These are phyloP conservation scores for Megathymus violae DNA, from an alignment of 1,140 invertebrate species.

Conservation along the genomic window DNA sequence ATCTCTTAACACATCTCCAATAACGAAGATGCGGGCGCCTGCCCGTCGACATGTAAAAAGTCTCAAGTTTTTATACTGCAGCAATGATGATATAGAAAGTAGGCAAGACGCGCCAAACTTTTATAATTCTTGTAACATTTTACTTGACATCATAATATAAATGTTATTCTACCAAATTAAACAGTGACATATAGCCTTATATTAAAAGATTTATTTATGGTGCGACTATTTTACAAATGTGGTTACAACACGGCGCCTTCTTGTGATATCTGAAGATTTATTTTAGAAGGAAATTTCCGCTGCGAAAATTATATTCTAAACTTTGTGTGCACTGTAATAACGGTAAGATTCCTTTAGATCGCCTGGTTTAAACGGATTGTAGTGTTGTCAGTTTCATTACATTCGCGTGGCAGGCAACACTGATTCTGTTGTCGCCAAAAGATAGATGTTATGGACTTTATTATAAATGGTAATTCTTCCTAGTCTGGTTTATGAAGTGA, in stretches of 20 bases:
- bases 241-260: constrained; percentile 45
- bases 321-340: constrained; percentile 36
- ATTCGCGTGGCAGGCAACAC: constrained; percentile 60
- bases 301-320: constrained; percentile 10
- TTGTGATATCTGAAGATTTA: constrained; percentile 56
- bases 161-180: constrained; percentile 32
- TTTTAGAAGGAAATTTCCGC: constrained; percentile 34
- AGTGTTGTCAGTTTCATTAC: constrained; percentile 42
- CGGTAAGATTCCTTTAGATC: constrained; percentile 31
- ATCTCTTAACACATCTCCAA: no score
- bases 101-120: not conserved
- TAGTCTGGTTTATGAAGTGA: constrained; percentile 58
- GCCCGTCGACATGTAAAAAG: no score
- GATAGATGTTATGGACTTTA: constrained; percentile 57
- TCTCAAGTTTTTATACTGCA: no score
- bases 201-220: constrained; percentile 46
- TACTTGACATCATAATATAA: constrained; percentile 32
- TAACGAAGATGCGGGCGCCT: no score
- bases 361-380: constrained; percentile 25
- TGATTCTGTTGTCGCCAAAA: constrained; percentile 66
- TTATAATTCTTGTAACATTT: constrained; percentile 6
- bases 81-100: no score
- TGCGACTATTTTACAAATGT: constrained; percentile 50
- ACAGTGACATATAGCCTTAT: constrained; percentile 34
- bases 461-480: not conserved